Conservation (phyloP, 2,888 invertebrate genomes). For the Alloscopus bannaensis region DNA sequence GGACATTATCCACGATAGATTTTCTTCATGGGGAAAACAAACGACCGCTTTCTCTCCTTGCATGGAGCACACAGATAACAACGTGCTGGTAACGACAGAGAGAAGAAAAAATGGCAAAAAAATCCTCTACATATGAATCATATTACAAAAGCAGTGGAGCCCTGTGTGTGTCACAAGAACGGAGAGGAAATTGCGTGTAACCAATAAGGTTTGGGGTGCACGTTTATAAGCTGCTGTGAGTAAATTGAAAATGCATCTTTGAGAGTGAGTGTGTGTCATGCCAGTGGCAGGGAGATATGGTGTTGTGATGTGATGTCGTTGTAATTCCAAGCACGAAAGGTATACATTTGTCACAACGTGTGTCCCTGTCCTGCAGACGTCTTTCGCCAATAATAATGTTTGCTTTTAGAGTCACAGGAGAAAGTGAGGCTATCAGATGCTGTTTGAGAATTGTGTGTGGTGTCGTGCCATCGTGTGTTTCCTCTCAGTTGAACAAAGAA, state of each 20-base stretch:
- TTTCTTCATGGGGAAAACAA: too few species aligned
- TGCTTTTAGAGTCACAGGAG: slow-evolving; percentile 1
- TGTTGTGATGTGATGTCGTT: neutral
- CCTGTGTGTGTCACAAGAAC: too few species aligned
- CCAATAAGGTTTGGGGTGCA: too few species aligned
- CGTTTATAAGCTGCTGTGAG: too few species aligned
- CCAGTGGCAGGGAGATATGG: neutral
- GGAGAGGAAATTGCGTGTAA: too few species aligned
- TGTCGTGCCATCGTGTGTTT: slow-evolving; percentile 25
- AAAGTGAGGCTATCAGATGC: slow-evolving; percentile 10
- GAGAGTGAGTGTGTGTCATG: neutral
- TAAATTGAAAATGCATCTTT: neutral
- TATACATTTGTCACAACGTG: slow-evolving; percentile 56
- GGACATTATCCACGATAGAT: too few species aligned
- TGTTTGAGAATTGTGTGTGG: slow-evolving; percentile 1
- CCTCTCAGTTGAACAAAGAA: slow-evolving; percentile 32
- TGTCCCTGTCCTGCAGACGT: slow-evolving; percentile 23
- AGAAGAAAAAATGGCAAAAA: too few species aligned
- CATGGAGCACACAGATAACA: too few species aligned
- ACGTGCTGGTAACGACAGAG: too few species aligned
- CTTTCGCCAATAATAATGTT: slow-evolving; percentile 19
- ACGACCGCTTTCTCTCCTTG: too few species aligned
- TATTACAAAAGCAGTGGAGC: too few species aligned
- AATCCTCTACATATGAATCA: too few species aligned
- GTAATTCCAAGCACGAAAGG: slow-evolving; percentile 51